Conservation (phyloP, 2,113 vertebrate genomes). For the Calyptommatus sinebrachiatus region DNA sequence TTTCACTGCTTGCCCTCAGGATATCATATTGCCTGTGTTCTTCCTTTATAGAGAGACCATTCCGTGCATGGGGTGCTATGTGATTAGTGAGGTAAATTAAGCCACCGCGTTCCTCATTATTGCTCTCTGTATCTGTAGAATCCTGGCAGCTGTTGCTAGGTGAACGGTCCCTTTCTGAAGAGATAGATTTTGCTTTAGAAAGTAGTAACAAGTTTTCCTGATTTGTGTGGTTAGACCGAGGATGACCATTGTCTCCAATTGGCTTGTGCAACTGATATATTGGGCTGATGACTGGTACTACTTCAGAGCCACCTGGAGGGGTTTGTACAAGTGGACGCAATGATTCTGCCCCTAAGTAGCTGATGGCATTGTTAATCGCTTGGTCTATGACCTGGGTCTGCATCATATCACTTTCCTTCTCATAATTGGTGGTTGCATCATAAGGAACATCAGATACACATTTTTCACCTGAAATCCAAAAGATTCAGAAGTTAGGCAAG, state of each 20-base stretch:
- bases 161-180: conserved; percentile 90
- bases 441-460: conserved; percentile 87
- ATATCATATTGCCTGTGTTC: conserved; percentile 86
- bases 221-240: conserved; percentile 73
- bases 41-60: conserved; percentile 89
- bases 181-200: conserved; percentile 91
- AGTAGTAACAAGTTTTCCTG: conserved; percentile 94
- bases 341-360: conserved; percentile 93
- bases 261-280: conserved; percentile 88
- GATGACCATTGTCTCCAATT: conserved; percentile 69
- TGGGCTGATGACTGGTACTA: conserved; percentile 76
- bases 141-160: conserved; percentile 96
- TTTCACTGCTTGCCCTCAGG: conserved; percentile 78
- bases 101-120: conserved; percentile 87
- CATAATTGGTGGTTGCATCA: conserved; percentile 76
- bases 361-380: conserved; percentile 98
- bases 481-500: conserved; percentile 33
- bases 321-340: conserved; percentile 94
- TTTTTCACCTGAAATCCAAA: conserved; percentile 85
- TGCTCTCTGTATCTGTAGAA: conserved; percentile 97
- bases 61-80: conserved; percentile 83
- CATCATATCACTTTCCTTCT: conserved; percentile 88
- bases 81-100: conserved; percentile 97
- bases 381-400: conserved; percentile 96
- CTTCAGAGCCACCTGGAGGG: conserved; percentile 81